Percentiles rank a stretch among this genome's conserved stretches.
phyloP scores from a whole-genome alignment of 1,140 invertebrate species.

The Bombus confusus region DNA sequence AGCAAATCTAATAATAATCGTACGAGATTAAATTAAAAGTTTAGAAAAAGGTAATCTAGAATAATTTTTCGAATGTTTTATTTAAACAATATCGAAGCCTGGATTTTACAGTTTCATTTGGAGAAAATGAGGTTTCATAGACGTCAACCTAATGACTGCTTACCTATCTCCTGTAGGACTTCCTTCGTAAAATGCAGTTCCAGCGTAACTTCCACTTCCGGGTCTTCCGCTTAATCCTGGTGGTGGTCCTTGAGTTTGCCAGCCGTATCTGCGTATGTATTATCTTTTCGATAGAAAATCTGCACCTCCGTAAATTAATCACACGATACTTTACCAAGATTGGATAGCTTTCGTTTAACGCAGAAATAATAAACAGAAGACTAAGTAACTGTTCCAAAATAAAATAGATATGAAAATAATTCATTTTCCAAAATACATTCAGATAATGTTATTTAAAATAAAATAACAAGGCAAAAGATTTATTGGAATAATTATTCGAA shows the following conservation, averaged over 20 bases:
- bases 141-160: not conserved
- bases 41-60: not conserved
- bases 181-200: conserved; percentile 31
- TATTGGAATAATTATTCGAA: no score
- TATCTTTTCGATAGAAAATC: not conserved
- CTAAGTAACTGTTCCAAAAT: no score
- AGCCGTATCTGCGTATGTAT: conserved; percentile 52
- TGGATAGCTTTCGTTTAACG: no score
- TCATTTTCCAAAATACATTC: no score
- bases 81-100: not conserved
- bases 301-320: not conserved
- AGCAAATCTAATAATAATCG: conserved; percentile 63
- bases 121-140: not conserved
- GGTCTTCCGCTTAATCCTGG: conserved; percentile 26
- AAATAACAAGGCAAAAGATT: no score
- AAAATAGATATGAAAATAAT: no score
- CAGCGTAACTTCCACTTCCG: conserved; percentile 25
- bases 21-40: not conserved
- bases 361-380: no score
- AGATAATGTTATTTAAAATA: not conserved
- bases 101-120: not conserved
- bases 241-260: conserved; percentile 51
- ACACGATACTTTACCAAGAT: not conserved
- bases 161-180: conserved; percentile 57
- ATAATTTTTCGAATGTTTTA: not conserved